A percentile compares a stretch with the other conserved stretches of the same genome.
Evolutionary conservation across 1,140 invertebrate species (phyloP).

Genomic region (Melitaea cinxia): DNA sequence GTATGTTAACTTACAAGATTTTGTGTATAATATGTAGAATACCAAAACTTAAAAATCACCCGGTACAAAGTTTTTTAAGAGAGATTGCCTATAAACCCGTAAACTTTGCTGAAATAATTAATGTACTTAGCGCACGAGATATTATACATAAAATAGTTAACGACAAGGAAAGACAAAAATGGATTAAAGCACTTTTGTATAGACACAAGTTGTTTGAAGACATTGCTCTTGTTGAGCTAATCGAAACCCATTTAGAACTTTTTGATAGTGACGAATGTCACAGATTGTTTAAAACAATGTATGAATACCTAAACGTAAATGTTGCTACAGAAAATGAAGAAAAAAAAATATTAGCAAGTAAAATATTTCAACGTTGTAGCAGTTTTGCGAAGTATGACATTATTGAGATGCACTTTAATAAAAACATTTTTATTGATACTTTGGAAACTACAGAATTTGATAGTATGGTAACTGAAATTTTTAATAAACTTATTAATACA

Average conservation of each 20-base stretch:
- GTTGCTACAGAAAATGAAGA: constrained; percentile 40
- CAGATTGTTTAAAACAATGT: constrained; percentile 47
- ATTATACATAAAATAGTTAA: constrained; percentile 60
- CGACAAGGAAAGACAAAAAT: constrained; percentile 45
- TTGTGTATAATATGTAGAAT: constrained; percentile 42
- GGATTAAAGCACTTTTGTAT: constrained; percentile 59
- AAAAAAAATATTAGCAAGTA: constrained; percentile 45
- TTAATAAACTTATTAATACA: constrained; percentile 62
- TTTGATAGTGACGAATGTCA: constrained; percentile 53
- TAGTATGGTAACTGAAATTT: constrained; percentile 53
- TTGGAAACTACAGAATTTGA: constrained; percentile 50
- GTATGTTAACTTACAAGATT: constrained; percentile 59
- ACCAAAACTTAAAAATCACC: constrained; percentile 52
- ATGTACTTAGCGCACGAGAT: constrained; percentile 43
- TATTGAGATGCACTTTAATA: constrained; percentile 50
- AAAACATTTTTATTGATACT: constrained; percentile 50
- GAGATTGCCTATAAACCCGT: constrained; percentile 67
- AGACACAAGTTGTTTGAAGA: constrained; percentile 57
- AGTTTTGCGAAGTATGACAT: constrained; percentile 48
- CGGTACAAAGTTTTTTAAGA: constrained; percentile 64
- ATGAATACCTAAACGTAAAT: constrained; percentile 44
- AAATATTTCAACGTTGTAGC: constrained; percentile 54
- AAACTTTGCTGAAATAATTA: constrained; percentile 57
- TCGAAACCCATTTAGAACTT: constrained; percentile 49
- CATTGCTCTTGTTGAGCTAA: constrained; percentile 38